Evolutionary conservation across 2,797 vertebrate species (phyloP).

Genomic region (Sebastes steindachneri): DNA sequence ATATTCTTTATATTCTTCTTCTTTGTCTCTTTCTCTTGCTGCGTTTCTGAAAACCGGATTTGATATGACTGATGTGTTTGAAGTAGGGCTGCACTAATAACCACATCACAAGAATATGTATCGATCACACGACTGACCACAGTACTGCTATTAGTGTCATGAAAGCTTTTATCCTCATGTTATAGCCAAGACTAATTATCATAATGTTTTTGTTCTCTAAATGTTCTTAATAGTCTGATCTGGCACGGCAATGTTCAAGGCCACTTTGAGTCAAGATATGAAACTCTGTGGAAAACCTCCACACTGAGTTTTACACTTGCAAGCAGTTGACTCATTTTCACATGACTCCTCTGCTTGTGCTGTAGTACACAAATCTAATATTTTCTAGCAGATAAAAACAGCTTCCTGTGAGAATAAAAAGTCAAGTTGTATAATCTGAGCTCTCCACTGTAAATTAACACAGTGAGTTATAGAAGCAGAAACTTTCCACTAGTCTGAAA

Average conservation of each 20-base stretch:
- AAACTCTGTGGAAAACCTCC: not conserved
- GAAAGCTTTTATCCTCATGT: slow-evolving; percentile 4
- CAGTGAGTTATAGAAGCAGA: not conserved
- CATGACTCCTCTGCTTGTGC: not conserved
- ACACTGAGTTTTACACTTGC: not conserved
- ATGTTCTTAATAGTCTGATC: not conserved
- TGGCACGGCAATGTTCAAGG: not conserved
- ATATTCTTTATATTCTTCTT: not conserved
- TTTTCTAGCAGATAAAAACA: not conserved
- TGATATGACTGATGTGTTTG: not conserved
- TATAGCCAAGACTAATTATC: slow-evolving; percentile 1
- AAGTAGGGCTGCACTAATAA: not conserved
- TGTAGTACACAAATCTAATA: not conserved
- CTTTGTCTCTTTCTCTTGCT: not conserved
- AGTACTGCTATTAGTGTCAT: slow-evolving; percentile 14
- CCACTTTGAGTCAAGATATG: not conserved
- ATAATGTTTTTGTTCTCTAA: not conserved
- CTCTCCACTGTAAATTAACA: not conserved
- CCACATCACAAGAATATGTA: not conserved
- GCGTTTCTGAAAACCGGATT: not conserved
- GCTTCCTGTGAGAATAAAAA: not conserved
- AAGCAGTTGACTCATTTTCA: not conserved
- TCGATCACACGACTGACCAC: not conserved
- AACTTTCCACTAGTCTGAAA: not conserved
- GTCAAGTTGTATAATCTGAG: not conserved